A percentile compares a stretch with the other conserved stretches of the same genome.
Evolutionary conservation across 2,113 vertebrate species (phyloP).

Genomic region (Daphoenositta chrysoptera): DNA sequence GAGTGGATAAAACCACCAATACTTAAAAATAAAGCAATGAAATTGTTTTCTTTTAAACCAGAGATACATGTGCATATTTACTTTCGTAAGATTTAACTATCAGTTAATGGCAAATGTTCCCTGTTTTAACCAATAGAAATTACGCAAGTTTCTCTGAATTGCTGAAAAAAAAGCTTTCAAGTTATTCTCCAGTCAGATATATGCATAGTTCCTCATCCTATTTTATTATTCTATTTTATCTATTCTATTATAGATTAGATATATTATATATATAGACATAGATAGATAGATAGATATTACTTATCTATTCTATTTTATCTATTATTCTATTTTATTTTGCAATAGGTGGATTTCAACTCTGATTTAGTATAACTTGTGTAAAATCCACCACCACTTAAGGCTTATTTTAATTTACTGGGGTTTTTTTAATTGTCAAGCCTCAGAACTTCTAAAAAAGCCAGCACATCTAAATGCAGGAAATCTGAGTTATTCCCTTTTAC

Average conservation of each 20-base stretch:
- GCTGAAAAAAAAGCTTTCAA: not conserved
- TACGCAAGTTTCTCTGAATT: not conserved
- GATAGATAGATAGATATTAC: no score
- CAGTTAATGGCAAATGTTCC: not conserved
- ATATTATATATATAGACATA: no score
- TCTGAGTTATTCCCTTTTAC: not conserved
- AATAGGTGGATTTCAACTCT: not conserved
- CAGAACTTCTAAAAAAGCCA: not conserved
- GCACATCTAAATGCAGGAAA: not conserved
- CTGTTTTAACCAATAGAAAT: not conserved
- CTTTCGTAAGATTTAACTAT: not conserved
- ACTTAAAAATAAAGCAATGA: not conserved
- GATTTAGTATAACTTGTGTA: not conserved
- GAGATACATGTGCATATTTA: not conserved
- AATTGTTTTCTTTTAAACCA: not conserved
- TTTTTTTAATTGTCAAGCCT: not conserved
- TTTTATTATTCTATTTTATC: no score
- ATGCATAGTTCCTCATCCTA: rapidly evolving
- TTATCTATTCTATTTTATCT: no score
- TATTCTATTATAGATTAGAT: no score
- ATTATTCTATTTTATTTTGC: not conserved
- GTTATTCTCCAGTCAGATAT: not conserved
- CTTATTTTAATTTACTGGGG: not conserved
- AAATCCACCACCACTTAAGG: not conserved
- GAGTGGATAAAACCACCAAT: not conserved